Evolutionary conservation across 2,888 invertebrate genomes (phyloP).

Genomic region (Erebia epiphron): DNA sequence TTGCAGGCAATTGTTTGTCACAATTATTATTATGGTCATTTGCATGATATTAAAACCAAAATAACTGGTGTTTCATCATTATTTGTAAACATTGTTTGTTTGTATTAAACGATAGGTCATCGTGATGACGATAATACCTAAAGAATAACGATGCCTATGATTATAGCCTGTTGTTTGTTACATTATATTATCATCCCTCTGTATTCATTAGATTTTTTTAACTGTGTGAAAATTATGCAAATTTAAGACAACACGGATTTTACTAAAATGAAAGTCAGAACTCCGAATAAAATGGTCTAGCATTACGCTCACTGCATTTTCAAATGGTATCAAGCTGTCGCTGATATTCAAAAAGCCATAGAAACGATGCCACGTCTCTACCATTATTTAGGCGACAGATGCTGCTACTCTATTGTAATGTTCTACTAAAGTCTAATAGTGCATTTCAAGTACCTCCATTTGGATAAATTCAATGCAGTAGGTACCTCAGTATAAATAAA

Average conservation of each 20-base stretch:
- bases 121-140: too few species aligned
- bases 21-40: too few species aligned
- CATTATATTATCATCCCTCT: too few species aligned
- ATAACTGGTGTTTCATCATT: too few species aligned
- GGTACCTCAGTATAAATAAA: not conserved
- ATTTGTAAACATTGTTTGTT: too few species aligned
- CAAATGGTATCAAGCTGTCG: slow-evolving; percentile 32
- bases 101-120: too few species aligned
- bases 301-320: slow-evolving; percentile 8
- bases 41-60: too few species aligned
- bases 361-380: slow-evolving; percentile 31
- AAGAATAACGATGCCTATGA: too few species aligned
- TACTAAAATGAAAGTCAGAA: not conserved
- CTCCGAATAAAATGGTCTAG: not conserved
- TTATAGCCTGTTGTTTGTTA: too few species aligned
- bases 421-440: slow-evolving; percentile 6
- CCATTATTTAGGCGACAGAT: slow-evolving; percentile 36
- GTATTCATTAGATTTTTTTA: too few species aligned
- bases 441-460: not conserved
- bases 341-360: slow-evolving; percentile 36
- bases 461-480: slow-evolving; percentile 10
- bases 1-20: too few species aligned
- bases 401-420: slow-evolving; percentile 16
- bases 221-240: not conserved
- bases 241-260: not conserved